Evolutionary conservation across 2,888 invertebrate genomes (phyloP).

Genomic region (Archips crataeganus): DNA sequence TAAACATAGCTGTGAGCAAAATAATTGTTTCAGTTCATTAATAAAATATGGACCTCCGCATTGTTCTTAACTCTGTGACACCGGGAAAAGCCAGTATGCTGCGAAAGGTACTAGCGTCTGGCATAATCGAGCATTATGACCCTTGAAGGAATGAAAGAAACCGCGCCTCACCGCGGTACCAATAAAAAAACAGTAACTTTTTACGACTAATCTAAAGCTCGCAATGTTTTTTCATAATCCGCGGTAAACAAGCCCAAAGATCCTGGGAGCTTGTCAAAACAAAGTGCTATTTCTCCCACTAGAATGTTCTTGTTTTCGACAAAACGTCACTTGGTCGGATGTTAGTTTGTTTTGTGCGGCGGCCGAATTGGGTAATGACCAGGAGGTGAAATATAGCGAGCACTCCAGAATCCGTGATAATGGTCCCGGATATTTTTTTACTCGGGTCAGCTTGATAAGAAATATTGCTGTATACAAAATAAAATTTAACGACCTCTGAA

Average conservation of each 20-base stretch:
- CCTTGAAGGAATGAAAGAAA: slow-evolving; percentile 14
- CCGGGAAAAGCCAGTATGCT: neutral
- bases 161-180: slow-evolving; percentile 11
- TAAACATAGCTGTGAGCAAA: too few relatives aligned
- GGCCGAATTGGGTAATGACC: slow-evolving; percentile 41
- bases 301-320: slow-evolving; percentile 42
- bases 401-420: slow-evolving; percentile 35
- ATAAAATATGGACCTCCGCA: too few relatives aligned
- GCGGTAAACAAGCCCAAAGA: slow-evolving; percentile 35
- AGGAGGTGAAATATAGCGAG: slow-evolving; percentile 37
- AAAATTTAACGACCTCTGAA: slow-evolving; percentile 17
- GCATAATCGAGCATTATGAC: neutral
- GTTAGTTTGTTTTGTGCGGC: slow-evolving; percentile 37
- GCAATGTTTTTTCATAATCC: slow-evolving; percentile 39
- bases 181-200: slow-evolving; percentile 32
- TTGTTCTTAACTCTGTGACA: neutral
- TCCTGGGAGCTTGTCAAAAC: slow-evolving; percentile 38
- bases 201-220: slow-evolving; percentile 27
- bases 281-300: slow-evolving; percentile 41
- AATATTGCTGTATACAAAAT: slow-evolving; percentile 23
- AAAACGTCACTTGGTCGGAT: slow-evolving; percentile 35
- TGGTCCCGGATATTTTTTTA: slow-evolving; percentile 26
- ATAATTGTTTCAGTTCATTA: too few relatives aligned
- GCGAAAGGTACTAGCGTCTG: neutral
- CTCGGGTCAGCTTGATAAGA: slow-evolving; percentile 22